Percentiles rank a stretch among this genome's conserved stretches.
Conservation (phyloP, 2,888 invertebrate species). For the Apantesis nais region DNA sequence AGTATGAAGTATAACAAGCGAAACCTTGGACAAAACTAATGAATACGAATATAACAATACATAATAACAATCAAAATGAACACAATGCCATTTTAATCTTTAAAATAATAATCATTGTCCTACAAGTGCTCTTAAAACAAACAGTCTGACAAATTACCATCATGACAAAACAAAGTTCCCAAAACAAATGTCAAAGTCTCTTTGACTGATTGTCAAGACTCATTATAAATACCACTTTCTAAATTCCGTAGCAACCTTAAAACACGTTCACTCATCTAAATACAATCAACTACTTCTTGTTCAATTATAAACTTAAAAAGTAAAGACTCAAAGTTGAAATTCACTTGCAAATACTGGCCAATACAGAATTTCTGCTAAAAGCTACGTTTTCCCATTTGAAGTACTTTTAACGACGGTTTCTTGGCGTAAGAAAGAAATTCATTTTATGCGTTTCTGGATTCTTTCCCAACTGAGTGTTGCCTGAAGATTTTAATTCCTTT, state of each 20-base stretch:
- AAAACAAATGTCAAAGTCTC: neutral
- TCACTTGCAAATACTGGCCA: slow-evolving; percentile 1
- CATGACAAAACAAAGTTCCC: neutral
- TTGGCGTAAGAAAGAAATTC: neutral
- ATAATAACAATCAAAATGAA: neutral
- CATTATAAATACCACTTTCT: neutral
- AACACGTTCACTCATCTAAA: neutral
- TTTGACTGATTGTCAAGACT: slow-evolving; percentile 7
- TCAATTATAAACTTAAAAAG: neutral
- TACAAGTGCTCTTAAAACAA: neutral
- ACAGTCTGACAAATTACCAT: neutral
- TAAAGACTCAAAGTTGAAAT: neutral
- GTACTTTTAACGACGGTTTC: slow-evolving; percentile 6
- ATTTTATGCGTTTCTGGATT: neutral
- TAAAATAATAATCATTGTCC: neutral
- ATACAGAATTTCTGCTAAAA: slow-evolving; percentile 10
- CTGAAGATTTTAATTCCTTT: neutral
- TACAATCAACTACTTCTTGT: neutral
- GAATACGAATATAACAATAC: too few relatives aligned
- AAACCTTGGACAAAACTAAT: neutral
- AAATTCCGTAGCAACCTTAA: neutral
- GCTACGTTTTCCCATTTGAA: slow-evolving; percentile 12
- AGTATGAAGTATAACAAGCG: too few relatives aligned
- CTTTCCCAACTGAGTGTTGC: neutral
- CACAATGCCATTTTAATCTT: neutral